phyloP scores from a whole-genome alignment of 2,797 vertebrate species.

The Stomatorhinus walkeri region DNA sequence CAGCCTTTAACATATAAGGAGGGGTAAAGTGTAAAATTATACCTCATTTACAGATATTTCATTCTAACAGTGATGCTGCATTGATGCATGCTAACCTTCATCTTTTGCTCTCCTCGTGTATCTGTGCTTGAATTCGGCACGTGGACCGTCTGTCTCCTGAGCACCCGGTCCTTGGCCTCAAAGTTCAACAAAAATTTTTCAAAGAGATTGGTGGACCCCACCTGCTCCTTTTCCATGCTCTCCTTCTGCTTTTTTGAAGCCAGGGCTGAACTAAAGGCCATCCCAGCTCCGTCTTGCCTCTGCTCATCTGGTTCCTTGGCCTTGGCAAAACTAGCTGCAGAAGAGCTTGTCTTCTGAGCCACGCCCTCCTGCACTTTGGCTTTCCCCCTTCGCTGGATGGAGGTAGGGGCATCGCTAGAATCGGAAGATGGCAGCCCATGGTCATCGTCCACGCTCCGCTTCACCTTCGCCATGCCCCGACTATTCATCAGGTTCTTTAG shows the following conservation, averaged over 20 bases:
- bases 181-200: conserved; percentile 67
- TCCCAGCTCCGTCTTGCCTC: background rate
- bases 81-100: background rate
- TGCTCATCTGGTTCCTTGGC: conserved; percentile 33
- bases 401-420: conserved; percentile 61
- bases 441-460: conserved; percentile 58
- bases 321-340: conserved; percentile 37
- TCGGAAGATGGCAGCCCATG: conserved; percentile 45
- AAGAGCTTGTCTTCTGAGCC: conserved; percentile 40
- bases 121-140: conserved; percentile 23
- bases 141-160: conserved; percentile 47
- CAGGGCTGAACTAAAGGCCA: background rate
- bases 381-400: conserved; percentile 39
- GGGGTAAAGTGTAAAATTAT: background rate
- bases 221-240: conserved; percentile 45
- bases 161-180: conserved; percentile 63
- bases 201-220: conserved; percentile 60
- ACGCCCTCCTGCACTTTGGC: conserved; percentile 43
- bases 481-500: conserved; percentile 55
- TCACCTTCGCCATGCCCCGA: conserved; percentile 45
- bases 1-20: conserved; percentile 31
- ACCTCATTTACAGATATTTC: background rate
- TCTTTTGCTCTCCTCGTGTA: conserved; percentile 34
- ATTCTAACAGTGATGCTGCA: background rate
- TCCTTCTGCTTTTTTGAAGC: conserved; percentile 47